These are phyloP conservation scores for Meghimatium bilineatum DNA, from an alignment of 2,888 invertebrate species.

Conservation along the genomic window DNA sequence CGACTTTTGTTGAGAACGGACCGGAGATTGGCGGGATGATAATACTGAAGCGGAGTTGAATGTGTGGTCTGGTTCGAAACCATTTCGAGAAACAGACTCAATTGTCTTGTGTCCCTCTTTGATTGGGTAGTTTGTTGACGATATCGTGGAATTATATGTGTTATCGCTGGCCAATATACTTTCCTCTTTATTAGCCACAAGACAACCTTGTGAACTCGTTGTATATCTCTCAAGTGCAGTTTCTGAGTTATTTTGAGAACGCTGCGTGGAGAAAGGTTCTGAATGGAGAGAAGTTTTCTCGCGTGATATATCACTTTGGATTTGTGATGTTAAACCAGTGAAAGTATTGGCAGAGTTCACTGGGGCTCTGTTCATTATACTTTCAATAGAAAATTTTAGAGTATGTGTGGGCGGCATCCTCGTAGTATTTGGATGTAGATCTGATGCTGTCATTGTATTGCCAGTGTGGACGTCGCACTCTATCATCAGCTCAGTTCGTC, in stretches of 20 bases:
- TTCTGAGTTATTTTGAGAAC: neutral
- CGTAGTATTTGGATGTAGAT: neutral
- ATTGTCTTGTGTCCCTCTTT: neutral
- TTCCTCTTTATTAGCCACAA: neutral
- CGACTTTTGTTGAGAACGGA: neutral
- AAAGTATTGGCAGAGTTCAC: neutral
- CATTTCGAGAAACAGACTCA: neutral
- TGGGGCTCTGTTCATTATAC: constrained; percentile 89
- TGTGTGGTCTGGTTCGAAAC: neutral
- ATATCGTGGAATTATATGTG: neutral
- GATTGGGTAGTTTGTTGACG: neutral
- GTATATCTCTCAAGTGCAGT: neutral
- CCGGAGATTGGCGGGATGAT: neutral
- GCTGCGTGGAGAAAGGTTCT: neutral
- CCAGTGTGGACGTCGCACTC: neutral
- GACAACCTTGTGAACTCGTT: neutral
- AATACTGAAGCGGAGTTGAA: neutral
- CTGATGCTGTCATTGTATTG: neutral
- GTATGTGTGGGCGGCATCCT: constrained; percentile 50
- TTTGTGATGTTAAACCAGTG: neutral
- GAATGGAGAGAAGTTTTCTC: neutral
- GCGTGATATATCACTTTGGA: neutral
- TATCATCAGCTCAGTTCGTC: constrained; percentile 1
- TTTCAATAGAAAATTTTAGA: constrained; percentile 93
- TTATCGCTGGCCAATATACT: neutral